These are phyloP conservation scores for Lasioglossum morio DNA, from an alignment of 2,888 invertebrate genomes.

Conservation along the genomic window DNA sequence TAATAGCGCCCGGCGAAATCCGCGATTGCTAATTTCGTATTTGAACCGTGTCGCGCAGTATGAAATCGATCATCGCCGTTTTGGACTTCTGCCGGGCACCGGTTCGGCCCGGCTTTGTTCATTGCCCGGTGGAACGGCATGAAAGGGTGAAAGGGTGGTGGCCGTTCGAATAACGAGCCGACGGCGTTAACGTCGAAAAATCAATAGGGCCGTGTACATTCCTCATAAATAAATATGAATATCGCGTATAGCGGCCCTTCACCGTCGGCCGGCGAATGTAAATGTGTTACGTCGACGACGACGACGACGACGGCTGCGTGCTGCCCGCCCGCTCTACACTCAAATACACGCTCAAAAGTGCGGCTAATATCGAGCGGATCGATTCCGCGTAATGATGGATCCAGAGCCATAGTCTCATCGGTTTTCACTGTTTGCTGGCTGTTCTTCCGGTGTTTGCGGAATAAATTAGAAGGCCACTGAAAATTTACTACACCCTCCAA, in stretches of 20 bases:
- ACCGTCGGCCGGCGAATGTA: conserved; percentile 39
- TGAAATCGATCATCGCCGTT: conserved; percentile 50
- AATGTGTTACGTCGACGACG: conserved; percentile 54
- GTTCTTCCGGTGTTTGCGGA: neutral
- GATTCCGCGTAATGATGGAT: neutral
- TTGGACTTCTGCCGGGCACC: conserved; percentile 45
- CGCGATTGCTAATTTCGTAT: conserved; percentile 41
- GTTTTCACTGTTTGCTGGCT: neutral
- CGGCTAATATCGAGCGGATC: conserved; percentile 18
- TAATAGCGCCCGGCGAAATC: conserved; percentile 5
- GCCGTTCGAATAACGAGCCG: conserved; percentile 53
- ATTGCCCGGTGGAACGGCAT: conserved; percentile 20
- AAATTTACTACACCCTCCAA: neutral
- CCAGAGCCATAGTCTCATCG: neutral
- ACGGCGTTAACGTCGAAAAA: conserved; percentile 70
- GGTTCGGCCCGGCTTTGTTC: conserved; percentile 51
- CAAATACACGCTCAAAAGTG: neutral
- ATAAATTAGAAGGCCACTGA: neutral
- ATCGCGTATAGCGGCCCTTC: conserved; percentile 52
- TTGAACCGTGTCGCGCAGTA: conserved; percentile 34
- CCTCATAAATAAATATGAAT: conserved; percentile 76
- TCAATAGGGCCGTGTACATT: conserved; percentile 70
- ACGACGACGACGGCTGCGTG: neutral
- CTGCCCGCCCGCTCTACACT: neutral
- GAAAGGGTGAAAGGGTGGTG: conserved; percentile 51